A percentile compares a stretch with the other conserved stretches of the same genome.
Conservation (phyloP, 2,797 vertebrate genomes). For the Hyperoplus immaculatus region DNA sequence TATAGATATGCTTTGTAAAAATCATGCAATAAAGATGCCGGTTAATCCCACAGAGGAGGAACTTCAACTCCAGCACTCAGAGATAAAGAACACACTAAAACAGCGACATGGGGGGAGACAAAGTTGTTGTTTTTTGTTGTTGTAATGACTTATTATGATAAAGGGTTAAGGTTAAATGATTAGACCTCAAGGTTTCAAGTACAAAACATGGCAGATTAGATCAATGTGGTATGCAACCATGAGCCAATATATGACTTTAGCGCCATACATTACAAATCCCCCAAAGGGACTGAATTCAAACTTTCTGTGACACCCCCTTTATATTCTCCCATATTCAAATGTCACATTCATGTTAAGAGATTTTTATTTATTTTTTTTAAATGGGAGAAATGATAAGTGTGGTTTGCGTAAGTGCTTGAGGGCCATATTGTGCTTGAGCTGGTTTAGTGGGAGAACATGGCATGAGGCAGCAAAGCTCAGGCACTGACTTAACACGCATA, state of each 20-base stretch:
- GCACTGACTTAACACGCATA: constrained; percentile 43
- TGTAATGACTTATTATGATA: neutral
- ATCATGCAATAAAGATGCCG: constrained; percentile 40
- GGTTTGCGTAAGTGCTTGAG: constrained; percentile 6
- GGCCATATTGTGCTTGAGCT: constrained; percentile 28
- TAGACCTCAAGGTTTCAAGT: neutral
- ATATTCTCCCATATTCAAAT: neutral
- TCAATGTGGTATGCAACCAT: neutral
- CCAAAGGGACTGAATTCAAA: neutral
- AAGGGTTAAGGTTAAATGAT: neutral
- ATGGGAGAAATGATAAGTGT: neutral
- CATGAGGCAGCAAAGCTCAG: constrained; percentile 35
- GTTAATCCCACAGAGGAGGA: constrained; percentile 42
- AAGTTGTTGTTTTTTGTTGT: constrained; percentile 1
- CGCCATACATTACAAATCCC: neutral
- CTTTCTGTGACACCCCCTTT: neutral
- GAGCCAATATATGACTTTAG: neutral
- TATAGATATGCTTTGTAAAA: constrained; percentile 66
- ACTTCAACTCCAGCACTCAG: constrained; percentile 15
- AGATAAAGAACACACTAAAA: constrained; percentile 8
- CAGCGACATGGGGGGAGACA: neutral
- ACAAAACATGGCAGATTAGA: constrained; percentile 13
- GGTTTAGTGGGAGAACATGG: constrained; percentile 40
- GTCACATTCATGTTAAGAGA: constrained; percentile 16
- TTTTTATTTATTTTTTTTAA: constrained; percentile 8